Percentiles rank a stretch among this genome's conserved stretches.
These are phyloP conservation scores for Dipodomys ordii DNA, from an alignment of 2,113 vertebrate species.

Conservation along the genomic window DNA sequence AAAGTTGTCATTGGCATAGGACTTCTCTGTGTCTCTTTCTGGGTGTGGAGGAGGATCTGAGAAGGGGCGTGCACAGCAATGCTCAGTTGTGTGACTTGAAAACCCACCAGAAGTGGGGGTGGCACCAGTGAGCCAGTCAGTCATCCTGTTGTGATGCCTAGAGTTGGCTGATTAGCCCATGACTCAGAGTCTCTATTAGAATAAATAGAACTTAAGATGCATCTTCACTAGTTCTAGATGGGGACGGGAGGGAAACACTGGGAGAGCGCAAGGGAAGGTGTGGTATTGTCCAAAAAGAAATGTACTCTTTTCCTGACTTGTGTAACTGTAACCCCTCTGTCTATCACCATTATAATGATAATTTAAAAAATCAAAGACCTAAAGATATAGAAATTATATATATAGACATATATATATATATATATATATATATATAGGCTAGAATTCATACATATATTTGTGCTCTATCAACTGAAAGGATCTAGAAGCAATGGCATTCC, in stretches of 20 bases:
- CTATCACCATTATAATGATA: no score
- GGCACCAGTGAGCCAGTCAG: not conserved
- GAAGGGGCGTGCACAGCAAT: not conserved
- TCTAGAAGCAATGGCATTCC: not conserved
- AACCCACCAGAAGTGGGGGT: not conserved
- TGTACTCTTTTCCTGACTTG: no score
- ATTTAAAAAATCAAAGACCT: no score
- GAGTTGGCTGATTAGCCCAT: constrained; percentile 51
- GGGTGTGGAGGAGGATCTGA: not conserved
- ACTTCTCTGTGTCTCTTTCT: not conserved
- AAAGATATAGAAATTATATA: no score
- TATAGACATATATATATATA: no score
- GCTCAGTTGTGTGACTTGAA: not conserved
- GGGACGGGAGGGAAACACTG: no score
- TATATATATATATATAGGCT: not conserved
- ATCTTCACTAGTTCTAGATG: not conserved
- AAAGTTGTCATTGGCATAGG: not conserved
- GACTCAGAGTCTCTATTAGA: constrained; percentile 40
- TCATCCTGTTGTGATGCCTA: not conserved
- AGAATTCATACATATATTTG: not conserved
- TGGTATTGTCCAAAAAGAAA: no score
- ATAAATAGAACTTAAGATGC: constrained; percentile 16
- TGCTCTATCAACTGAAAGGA: not conserved
- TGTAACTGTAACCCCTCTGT: no score
- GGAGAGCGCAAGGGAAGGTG: no score